Evolutionary conservation across 2,888 invertebrate species (phyloP).

Genomic region (Agrotis clavis): DNA sequence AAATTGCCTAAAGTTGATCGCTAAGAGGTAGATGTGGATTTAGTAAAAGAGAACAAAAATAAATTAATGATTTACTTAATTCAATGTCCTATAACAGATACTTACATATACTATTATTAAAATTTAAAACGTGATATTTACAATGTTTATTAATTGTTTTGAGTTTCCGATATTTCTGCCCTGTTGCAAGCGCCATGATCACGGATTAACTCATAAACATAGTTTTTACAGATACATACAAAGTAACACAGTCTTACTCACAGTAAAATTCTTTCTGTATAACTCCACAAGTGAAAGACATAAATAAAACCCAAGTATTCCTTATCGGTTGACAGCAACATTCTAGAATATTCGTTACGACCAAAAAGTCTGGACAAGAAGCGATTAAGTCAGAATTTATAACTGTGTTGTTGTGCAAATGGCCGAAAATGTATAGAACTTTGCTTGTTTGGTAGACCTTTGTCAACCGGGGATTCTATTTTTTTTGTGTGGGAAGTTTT

Average conservation of each 20-base stretch:
- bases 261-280: neutral
- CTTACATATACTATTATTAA: no score
- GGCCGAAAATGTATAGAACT: slow-evolving; percentile 32
- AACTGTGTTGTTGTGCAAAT: slow-evolving; percentile 44
- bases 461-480: slow-evolving; percentile 5
- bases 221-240: neutral
- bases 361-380: slow-evolving; percentile 44
- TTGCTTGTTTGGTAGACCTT: slow-evolving; percentile 21
- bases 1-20: no score
- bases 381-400: slow-evolving; percentile 59
- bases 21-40: no score
- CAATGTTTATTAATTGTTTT: no score
- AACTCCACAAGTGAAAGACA: slow-evolving; percentile 17
- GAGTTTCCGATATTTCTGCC: no score
- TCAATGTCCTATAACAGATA: no score
- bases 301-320: slow-evolving; percentile 48
- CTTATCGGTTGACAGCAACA: slow-evolving; percentile 33
- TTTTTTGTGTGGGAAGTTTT: slow-evolving; percentile 6
- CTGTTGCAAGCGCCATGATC: no score
- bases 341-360: slow-evolving; percentile 40
- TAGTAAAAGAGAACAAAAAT: no score
- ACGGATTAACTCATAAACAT: no score
- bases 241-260: neutral
- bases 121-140: no score
- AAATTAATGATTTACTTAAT: no score